Conservation (phyloP, 2,888 invertebrate species). For the Xanthostigma xanthostigma region DNA sequence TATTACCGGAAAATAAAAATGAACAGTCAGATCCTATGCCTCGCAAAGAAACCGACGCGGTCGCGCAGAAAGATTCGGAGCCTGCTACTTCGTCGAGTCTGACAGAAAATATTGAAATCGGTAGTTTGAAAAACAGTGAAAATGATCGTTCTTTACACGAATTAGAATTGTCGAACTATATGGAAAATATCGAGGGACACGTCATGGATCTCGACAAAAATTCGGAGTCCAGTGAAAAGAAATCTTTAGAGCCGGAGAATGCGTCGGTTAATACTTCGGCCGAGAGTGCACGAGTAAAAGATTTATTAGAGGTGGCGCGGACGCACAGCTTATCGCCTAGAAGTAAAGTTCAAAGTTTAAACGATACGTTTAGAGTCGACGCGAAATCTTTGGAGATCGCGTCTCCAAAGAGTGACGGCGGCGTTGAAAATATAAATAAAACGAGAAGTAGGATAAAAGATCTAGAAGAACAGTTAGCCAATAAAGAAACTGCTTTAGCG, state of each 20-base stretch:
- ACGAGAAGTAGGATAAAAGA: conserved; percentile 23
- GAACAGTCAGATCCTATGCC: not conserved
- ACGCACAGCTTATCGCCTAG: too few species aligned
- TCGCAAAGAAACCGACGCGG: too few species aligned
- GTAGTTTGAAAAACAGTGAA: conserved; percentile 15
- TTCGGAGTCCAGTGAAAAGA: not conserved
- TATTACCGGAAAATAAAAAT: conserved; percentile 10
- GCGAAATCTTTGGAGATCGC: too few species aligned
- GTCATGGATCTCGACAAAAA: not conserved
- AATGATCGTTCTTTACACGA: conserved; percentile 28
- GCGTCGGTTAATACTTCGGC: too few species aligned
- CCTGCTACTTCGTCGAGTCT: not conserved
- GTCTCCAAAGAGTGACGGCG: too few species aligned
- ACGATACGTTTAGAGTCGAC: too few species aligned
- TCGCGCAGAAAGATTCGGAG: too few species aligned
- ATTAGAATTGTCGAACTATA: conserved; percentile 22
- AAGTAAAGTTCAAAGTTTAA: too few species aligned
- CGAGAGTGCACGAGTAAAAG: too few species aligned
- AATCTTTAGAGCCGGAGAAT: too few species aligned
- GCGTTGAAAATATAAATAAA: not conserved
- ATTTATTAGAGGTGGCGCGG: too few species aligned
- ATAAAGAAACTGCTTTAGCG: conserved; percentile 32
- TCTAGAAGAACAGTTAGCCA: conserved; percentile 29
- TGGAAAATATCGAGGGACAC: not conserved
- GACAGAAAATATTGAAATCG: not conserved